A percentile compares a stretch with the other conserved stretches of the same genome.
Evolutionary conservation across 2,888 invertebrate genomes (phyloP).

Genomic region (Eupithecia pulchellata): DNA sequence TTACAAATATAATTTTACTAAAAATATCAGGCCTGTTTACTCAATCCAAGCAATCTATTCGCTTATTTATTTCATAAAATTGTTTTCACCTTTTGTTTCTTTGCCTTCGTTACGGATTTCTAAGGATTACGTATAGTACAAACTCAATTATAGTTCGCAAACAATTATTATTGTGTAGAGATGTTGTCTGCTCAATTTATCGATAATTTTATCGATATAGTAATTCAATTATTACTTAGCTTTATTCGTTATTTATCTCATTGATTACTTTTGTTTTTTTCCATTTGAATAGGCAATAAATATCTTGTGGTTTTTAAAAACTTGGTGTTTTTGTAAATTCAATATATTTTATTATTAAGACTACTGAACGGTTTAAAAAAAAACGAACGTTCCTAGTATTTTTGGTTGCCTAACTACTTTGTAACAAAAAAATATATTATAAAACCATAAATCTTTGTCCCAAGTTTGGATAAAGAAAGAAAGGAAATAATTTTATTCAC

Average conservation of each 20-base stretch:
- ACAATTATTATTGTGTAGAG: conserved; percentile 45
- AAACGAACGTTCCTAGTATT: not conserved
- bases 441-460: too few species aligned
- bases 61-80: not conserved
- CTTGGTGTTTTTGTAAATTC: too few species aligned
- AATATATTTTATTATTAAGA: too few species aligned
- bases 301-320: too few species aligned
- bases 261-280: too few species aligned
- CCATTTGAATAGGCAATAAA: too few species aligned
- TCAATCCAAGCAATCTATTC: not conserved
- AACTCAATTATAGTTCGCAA: conserved; percentile 52
- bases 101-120: conserved; percentile 12
- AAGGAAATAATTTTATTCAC: too few species aligned
- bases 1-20: not conserved
- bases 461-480: not conserved
- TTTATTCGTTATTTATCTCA: too few species aligned
- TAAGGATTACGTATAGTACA: conserved; percentile 16
- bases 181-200: conserved; percentile 30
- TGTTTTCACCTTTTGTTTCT: not conserved
- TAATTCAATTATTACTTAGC: not conserved
- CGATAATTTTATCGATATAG: conserved; percentile 41
- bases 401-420: not conserved
- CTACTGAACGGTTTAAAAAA: too few species aligned
- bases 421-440: not conserved
- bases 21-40: not conserved